Evolutionary conservation across 2,113 vertebrate species (phyloP), one percentile per base, ranked within the genome.

Genomic region (Perca flavescens): DNA sequence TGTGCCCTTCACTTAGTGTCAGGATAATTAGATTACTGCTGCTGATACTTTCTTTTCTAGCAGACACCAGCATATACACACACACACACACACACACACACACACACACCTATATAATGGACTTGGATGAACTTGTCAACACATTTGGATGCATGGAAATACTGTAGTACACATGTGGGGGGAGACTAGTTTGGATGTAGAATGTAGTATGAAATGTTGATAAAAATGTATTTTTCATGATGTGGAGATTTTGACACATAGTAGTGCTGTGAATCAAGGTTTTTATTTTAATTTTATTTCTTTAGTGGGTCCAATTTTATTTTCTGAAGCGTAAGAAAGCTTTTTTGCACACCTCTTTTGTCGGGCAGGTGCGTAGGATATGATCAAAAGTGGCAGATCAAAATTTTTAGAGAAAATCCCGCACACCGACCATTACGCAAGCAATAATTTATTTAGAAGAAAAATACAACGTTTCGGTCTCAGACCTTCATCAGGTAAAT

Each of bases 1-100:
- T 78, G 82, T 88, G 90, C 80, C 83, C 88, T 88, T 93, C 89
- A 90, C 88, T 95, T 86, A 89, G 74, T 85, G 89, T 90, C 88
- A 83, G 88, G 85, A 87, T 92, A 93, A 95, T 93, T 89, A 87
- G 85, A 92, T 94, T 94, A 93, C 67, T 65, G 64, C 78, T 61
- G 85, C 77, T 80, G 89, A 91, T 86, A 87, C 62, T 62, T 70
- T 87, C 60, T 84, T 82, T 74, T 58, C 65, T 81, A 8, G 11
- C 69, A 79, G 69, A 82, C 34, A 68, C 66, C 46, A n/a, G 60
- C 13, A 25, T 40, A 22, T 10, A 65, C 25, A 56, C 54, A 62
- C 31, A 34, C 34, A 16, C 40, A 0, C 0, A 62, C 62, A 49
- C n/a, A 49, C n/a, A 58, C 52, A 11, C 11, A 47, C 43, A 50